Conservation (phyloP, 2,797 vertebrate species). For the Esox masquinongy region DNA sequence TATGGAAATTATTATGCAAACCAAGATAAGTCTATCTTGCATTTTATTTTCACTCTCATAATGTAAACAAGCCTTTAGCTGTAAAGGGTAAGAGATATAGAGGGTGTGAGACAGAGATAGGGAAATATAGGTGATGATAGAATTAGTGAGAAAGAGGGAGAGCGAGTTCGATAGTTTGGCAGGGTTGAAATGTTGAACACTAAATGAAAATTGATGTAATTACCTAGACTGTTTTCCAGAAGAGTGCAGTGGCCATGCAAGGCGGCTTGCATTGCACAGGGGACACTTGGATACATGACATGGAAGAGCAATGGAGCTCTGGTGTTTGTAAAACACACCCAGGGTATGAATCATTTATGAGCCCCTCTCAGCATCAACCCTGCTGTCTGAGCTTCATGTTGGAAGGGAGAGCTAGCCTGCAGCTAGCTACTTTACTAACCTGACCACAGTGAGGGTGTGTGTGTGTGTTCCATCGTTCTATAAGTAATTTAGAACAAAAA, state of each 20-base stretch:
- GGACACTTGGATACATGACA: slow-evolving; percentile 51
- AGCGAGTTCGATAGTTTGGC: slow-evolving; percentile 21
- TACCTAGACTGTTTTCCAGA: slow-evolving; percentile 44
- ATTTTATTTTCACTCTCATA: no score
- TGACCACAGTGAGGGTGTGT: slow-evolving; percentile 25
- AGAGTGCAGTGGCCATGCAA: slow-evolving; percentile 49
- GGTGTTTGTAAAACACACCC: slow-evolving; percentile 46
- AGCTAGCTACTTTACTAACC: slow-evolving; percentile 51
- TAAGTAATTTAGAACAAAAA: neutral
- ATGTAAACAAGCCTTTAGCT: no score
- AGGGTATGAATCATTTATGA: slow-evolving; percentile 56
- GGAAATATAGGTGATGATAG: neutral
- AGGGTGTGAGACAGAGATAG: slow-evolving; percentile 27
- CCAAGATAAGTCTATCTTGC: no score
- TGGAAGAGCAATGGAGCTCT: slow-evolving; percentile 44
- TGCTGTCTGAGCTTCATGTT: slow-evolving; percentile 40
- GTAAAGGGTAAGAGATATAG: slow-evolving; percentile 32
- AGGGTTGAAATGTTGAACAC: slow-evolving; percentile 49
- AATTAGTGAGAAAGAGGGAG: slow-evolving; percentile 34
- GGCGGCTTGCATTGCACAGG: slow-evolving; percentile 25
- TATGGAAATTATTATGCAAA: no score
- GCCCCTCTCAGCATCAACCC: slow-evolving; percentile 38
- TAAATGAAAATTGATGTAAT: slow-evolving; percentile 55
- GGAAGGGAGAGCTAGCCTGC: slow-evolving; percentile 44
- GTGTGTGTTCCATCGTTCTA: neutral